phyloP scores from a whole-genome alignment of 2,113 vertebrate species.

The Laterallus jamaicensis region DNA sequence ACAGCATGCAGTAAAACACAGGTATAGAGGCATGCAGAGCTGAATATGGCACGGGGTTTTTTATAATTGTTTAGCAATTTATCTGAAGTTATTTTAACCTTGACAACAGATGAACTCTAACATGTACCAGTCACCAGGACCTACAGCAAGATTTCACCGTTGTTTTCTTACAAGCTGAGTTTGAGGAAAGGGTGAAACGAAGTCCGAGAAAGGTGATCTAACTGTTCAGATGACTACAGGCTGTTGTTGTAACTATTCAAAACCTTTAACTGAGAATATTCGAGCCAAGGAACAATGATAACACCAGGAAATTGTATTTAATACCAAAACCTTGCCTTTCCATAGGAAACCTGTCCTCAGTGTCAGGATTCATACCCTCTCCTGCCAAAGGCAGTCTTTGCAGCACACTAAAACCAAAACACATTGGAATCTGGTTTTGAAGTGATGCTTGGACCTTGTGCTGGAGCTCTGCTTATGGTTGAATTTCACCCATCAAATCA shows the following conservation, averaged over 20 bases:
- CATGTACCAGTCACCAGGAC: neutral
- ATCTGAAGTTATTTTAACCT: constrained; percentile 76
- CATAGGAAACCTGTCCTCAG: neutral
- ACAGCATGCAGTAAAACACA: constrained; percentile 73
- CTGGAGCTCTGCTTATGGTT: constrained; percentile 31
- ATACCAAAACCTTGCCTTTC: neutral
- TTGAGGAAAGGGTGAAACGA: neutral
- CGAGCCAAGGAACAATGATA: neutral
- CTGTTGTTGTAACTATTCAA: neutral
- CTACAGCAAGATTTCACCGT: neutral
- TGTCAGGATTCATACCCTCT: neutral
- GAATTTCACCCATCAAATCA: constrained; percentile 11
- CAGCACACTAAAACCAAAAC: neutral
- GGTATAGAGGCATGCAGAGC: constrained; percentile 44
- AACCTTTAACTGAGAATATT: neutral
- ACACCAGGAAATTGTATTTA: neutral
- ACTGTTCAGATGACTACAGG: neutral
- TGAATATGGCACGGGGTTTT: constrained; percentile 36
- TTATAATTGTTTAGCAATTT: constrained; percentile 68
- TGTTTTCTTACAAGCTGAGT: neutral
- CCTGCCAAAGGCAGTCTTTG: neutral
- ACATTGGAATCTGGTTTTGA: neutral
- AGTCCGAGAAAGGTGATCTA: neutral
- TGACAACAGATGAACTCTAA: constrained; percentile 68
- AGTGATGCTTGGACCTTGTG: neutral